Evolutionary conservation across 2,888 invertebrate species (phyloP).

Genomic region (Conus canariensis): DNA sequence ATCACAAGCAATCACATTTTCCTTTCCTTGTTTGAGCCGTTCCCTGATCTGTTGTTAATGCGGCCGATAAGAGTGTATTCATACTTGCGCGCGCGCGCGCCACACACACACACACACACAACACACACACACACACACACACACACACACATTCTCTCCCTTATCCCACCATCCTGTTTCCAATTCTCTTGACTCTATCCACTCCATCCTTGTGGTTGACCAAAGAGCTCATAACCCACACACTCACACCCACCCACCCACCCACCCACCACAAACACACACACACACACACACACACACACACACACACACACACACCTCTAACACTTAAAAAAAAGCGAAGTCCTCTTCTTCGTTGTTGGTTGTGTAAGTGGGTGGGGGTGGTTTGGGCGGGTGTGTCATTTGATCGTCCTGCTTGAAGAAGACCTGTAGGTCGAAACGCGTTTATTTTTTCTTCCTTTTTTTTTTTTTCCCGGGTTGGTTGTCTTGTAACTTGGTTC

Average conservation of each 20-base stretch:
- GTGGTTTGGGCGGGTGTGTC: too few relatives aligned
- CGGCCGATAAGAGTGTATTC: too few relatives aligned
- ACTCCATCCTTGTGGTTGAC: not conserved
- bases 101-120: slow-evolving; percentile 3
- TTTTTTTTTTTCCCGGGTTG: not conserved
- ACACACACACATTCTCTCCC: not conserved
- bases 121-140: slow-evolving; percentile 10
- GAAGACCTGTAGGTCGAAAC: not conserved
- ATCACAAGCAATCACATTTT: too few relatives aligned
- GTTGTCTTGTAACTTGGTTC: not conserved
- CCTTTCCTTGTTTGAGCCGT: too few relatives aligned
- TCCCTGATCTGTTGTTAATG: too few relatives aligned
- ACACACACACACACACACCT: not conserved
- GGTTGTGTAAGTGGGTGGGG: too few relatives aligned
- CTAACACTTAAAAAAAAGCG: not conserved
- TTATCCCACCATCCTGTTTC: not conserved
- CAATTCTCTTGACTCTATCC: not conserved
- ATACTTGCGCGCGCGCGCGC: not conserved
- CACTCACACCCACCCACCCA: not conserved
- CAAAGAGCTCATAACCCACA: not conserved
- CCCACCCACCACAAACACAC: slow-evolving; percentile 1
- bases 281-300: slow-evolving; percentile 17
- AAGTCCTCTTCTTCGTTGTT: too few relatives aligned
- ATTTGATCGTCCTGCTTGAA: too few relatives aligned
- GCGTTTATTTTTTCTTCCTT: not conserved